These are phyloP conservation scores for Steatocranus sp. DNA, from an alignment of 2,797 vertebrate genomes.

Conservation along the genomic window DNA sequence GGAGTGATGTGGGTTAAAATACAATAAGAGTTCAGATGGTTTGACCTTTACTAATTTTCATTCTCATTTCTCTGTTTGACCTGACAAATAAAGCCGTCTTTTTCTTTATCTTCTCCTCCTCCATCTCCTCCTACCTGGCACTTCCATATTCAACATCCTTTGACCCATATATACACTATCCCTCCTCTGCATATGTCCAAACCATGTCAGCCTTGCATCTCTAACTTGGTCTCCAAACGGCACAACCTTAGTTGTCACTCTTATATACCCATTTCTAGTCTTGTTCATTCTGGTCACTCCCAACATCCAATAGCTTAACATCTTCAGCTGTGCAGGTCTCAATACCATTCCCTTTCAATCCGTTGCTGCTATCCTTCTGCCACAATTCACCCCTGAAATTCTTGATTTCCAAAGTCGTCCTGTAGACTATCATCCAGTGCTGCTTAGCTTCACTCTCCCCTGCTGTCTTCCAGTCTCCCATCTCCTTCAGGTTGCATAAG, in stretches of 20 bases:
- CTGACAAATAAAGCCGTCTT: background rate
- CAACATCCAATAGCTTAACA: background rate
- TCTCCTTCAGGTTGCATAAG: background rate
- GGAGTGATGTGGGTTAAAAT: background rate
- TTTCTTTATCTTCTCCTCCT: background rate
- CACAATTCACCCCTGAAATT: background rate
- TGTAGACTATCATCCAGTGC: background rate
- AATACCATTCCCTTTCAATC: background rate
- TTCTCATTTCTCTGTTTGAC: background rate
- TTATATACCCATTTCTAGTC: background rate
- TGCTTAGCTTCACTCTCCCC: background rate
- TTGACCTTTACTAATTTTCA: background rate
- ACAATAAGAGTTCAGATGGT: background rate
- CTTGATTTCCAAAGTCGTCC: background rate
- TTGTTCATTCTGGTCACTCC: background rate
- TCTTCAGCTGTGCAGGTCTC: background rate
- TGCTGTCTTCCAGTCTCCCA: background rate
- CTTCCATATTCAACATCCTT: background rate
- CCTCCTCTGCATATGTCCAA: background rate
- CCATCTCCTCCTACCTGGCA: background rate
- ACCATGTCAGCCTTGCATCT: background rate
- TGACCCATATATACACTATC: background rate
- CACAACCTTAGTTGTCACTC: background rate
- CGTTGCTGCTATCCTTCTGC: background rate
- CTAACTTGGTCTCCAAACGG: background rate